These are phyloP conservation scores for Linhomoeus sp. DNA, from an alignment of 2,888 invertebrate species.

Conservation along the genomic window DNA sequence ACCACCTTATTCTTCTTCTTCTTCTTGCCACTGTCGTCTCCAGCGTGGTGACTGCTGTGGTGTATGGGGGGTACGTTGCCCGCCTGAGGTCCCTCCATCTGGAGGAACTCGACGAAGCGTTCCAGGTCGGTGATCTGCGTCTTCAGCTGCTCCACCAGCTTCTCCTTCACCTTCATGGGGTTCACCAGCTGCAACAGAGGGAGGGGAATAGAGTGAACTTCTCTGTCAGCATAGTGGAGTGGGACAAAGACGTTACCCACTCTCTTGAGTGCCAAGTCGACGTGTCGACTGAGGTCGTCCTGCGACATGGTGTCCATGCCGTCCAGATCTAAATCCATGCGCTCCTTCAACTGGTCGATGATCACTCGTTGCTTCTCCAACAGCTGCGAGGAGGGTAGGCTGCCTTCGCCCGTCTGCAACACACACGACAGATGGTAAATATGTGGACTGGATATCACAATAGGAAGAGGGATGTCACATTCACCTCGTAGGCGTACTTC, in stretches of 20 bases:
- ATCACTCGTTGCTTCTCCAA: slow-evolving; percentile 66
- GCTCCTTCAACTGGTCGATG: slow-evolving; percentile 19
- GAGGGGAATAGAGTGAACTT: no score
- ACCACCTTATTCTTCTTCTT: no score
- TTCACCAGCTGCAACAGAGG: slow-evolving; percentile 49
- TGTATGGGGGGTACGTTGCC: background rate
- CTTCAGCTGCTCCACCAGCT: slow-evolving; percentile 77
- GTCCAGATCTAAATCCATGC: slow-evolving; percentile 60
- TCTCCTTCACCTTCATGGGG: slow-evolving; percentile 82
- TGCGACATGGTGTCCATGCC: slow-evolving; percentile 52
- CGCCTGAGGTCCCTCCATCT: slow-evolving; percentile 39
- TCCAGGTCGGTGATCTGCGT: slow-evolving; percentile 92
- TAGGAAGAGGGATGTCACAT: background rate
- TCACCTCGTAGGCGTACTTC: slow-evolving; percentile 60
- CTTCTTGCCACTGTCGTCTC: no score
- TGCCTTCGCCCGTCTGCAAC: slow-evolving; percentile 23
- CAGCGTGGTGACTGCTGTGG: no score
- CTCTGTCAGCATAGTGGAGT: no score
- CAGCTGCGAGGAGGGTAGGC: slow-evolving; percentile 40
- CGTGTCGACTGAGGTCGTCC: slow-evolving; percentile 64
- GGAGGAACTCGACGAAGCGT: slow-evolving; percentile 80
- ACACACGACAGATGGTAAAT: background rate
- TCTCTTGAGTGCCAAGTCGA: slow-evolving; percentile 69
- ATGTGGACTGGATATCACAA: background rate
- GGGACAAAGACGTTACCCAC: slow-evolving; percentile 22